phyloP scores from a whole-genome alignment of 2,113 vertebrate genomes.

The Galeopterus variegatus region DNA sequence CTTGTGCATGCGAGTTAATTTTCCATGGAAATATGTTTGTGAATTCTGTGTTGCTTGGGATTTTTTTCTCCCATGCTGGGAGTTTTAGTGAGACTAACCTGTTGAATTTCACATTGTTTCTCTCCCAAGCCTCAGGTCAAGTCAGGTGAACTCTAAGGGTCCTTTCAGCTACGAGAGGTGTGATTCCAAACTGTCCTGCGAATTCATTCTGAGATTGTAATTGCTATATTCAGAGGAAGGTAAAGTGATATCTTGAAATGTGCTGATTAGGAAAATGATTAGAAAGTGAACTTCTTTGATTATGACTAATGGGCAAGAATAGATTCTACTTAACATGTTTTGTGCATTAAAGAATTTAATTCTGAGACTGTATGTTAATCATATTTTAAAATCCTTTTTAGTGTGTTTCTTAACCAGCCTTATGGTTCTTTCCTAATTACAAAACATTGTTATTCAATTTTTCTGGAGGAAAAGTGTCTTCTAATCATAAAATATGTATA shows the following conservation, averaged over 20 bases:
- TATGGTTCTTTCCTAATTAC: constrained; percentile 22
- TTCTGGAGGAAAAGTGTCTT: constrained; percentile 27
- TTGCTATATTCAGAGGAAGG: constrained; percentile 54
- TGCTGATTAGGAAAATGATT: constrained; percentile 52
- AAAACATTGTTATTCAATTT: constrained; percentile 17
- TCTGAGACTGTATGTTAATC: constrained; percentile 36
- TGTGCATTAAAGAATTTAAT: constrained; percentile 45
- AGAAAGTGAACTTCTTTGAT: constrained; percentile 68
- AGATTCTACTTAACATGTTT: constrained; percentile 8
- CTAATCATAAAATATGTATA: neutral
- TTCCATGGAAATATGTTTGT: constrained; percentile 22
- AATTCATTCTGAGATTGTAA: neutral
- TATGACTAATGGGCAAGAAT: constrained; percentile 57
- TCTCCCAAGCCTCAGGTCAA: neutral
- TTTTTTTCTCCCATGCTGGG: too few species aligned
- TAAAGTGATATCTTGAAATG: constrained; percentile 49
- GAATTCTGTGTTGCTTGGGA: constrained; percentile 16
- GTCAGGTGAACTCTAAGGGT: neutral
- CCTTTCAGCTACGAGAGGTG: neutral
- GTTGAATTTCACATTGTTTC: constrained; percentile 33
- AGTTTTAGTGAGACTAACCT: neutral
- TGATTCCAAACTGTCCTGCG: neutral
- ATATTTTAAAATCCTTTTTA: neutral
- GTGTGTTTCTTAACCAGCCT: neutral
- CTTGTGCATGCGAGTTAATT: constrained; percentile 46